These are phyloP conservation scores for Ochropleura plecta DNA, from an alignment of 2,888 invertebrate species.

Conservation along the genomic window DNA sequence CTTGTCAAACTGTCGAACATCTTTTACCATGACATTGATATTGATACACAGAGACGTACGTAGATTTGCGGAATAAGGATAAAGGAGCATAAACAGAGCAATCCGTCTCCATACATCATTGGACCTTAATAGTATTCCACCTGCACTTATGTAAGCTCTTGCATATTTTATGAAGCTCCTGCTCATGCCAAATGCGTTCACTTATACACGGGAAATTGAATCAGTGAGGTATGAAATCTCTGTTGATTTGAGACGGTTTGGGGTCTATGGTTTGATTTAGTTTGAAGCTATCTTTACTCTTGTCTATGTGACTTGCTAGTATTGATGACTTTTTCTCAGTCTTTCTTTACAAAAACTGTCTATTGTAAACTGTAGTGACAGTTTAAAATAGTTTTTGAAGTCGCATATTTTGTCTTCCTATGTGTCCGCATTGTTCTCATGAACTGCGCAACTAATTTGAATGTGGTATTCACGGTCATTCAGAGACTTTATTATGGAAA, in stretches of 20 bases:
- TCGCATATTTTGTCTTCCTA: no score
- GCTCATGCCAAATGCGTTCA: slow-evolving; percentile 49
- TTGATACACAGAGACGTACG: slow-evolving; percentile 12
- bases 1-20: neutral
- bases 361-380: no score
- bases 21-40: neutral
- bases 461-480: no score
- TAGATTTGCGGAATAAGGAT: slow-evolving; percentile 28
- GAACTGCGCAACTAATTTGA: no score
- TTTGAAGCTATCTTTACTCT: neutral
- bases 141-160: slow-evolving; percentile 56
- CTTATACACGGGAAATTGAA: slow-evolving; percentile 46
- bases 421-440: no score
- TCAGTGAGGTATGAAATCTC: slow-evolving; percentile 27
- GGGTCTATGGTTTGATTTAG: slow-evolving; percentile 3
- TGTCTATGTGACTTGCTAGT: no score
- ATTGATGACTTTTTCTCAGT: no score
- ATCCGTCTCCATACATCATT: slow-evolving; percentile 52
- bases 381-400: no score
- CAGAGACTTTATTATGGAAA: no score
- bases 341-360: no score
- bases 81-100: slow-evolving; percentile 38
- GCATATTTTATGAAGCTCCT: slow-evolving; percentile 50
- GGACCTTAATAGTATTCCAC: slow-evolving; percentile 44
- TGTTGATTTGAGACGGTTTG: slow-evolving; percentile 21